Evolutionary conservation across 2,113 vertebrate genomes (phyloP).

Genomic region (Aptenodytes forsteri): DNA sequence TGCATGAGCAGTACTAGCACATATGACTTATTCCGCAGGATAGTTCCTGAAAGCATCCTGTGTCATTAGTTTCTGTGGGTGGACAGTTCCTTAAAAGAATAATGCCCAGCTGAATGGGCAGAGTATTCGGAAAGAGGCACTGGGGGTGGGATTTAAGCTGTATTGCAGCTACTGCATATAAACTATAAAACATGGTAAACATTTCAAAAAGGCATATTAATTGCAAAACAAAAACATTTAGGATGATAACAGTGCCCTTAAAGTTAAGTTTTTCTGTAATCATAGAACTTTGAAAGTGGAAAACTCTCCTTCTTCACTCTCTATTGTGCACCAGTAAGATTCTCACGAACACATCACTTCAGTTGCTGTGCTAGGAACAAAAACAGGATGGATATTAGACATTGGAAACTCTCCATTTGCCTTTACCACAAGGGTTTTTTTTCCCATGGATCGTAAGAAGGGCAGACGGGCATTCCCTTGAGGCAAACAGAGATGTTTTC

Average conservation of each 20-base stretch:
- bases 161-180: neutral
- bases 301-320: neutral
- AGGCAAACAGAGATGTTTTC: slow-evolving; percentile 61
- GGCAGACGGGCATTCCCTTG: slow-evolving; percentile 52
- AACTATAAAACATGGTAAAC: neutral
- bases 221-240: neutral
- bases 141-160: neutral
- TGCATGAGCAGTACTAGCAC: neutral
- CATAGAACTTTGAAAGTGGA: neutral
- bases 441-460: slow-evolving; percentile 43
- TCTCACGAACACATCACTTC: neutral
- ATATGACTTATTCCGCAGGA: neutral
- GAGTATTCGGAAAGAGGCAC: neutral
- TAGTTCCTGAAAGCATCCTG: neutral
- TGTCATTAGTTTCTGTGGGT: neutral
- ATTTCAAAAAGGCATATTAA: neutral
- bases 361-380: neutral
- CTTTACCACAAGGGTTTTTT: slow-evolving; percentile 32
- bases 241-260: neutral
- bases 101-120: neutral
- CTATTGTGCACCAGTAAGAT: neutral
- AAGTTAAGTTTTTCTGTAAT: neutral
- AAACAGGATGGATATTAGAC: slow-evolving; percentile 54
- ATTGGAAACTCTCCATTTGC: slow-evolving; percentile 44
- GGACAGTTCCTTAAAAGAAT: slow-evolving; percentile 28